Conservation (phyloP, 2,888 invertebrate species). For the Acleris laterana region DNA sequence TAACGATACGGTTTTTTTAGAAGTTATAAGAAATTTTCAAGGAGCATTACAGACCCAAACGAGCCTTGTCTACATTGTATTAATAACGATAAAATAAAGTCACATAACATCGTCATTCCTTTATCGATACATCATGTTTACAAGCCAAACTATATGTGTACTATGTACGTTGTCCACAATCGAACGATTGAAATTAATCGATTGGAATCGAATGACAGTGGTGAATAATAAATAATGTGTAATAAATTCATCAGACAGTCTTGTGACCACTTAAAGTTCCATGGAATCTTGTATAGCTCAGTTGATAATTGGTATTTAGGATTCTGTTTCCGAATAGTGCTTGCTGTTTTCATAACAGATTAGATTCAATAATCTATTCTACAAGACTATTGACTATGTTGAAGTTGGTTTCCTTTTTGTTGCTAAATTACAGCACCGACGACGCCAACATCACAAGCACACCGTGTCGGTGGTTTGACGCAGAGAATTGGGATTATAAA, state of each 20-base stretch:
- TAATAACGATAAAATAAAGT: constrained; percentile 14
- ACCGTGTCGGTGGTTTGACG: no score
- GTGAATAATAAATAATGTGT: constrained; percentile 7
- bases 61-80: not conserved
- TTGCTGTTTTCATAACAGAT: no score
- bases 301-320: not conserved
- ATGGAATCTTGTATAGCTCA: constrained; percentile 5
- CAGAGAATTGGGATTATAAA: no score
- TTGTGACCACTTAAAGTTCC: constrained; percentile 15
- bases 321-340: no score
- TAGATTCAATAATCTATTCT: no score
- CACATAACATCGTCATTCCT: constrained; percentile 4
- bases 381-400: no score
- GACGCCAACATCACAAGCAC: no score
- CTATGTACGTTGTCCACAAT: not conserved
- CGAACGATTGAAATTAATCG: constrained; percentile 20
- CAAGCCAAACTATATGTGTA: not conserved
- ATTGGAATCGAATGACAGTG: constrained; percentile 3
- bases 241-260: constrained; percentile 15
- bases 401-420: no score
- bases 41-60: not conserved
- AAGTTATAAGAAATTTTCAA: not conserved
- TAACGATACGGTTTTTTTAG: not conserved
- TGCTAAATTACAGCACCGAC: no score
- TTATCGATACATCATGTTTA: constrained; percentile 15